Evolutionary conservation across 2,888 invertebrate genomes (phyloP), one percentile per base, ranked within the genome.

Genomic region (Drosophila recens): DNA sequence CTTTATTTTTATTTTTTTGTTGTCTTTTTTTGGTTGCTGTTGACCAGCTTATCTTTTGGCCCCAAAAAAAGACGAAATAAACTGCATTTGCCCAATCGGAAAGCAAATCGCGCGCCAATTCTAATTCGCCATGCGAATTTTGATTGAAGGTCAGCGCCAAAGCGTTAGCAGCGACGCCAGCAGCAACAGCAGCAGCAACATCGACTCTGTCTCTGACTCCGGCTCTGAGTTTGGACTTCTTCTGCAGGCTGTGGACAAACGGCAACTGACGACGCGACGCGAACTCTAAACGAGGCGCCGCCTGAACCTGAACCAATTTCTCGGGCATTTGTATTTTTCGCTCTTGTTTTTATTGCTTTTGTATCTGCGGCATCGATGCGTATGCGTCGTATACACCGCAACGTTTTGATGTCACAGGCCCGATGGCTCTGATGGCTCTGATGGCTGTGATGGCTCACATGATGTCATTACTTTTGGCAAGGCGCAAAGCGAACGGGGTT

Each of bases 381-480:
- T 49, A 38, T 27, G 34, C 30, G 30, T 27, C 27, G 27, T 27
- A 27, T 8, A 30, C 30, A 30, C 27, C 46, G 27, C 57, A 42
- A 4, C 20, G 40, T 30, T 48, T 30, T 48, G 30, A 20, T 56
- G 67, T 57, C 57, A 27, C 27, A 27, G 27, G 62, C 17, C 56
- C 34, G 30, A 33, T 48, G 51, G 33, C 72, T 61, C 77, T 27
- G 30, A 33, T 48, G 51, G 33, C 72, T 61, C 77, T 27, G 30
- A 30, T 30, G 8, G 30, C 30, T 30, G 8, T 30, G 30, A 30
- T 30, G 51, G 34, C 72, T 63, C 77, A 74, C 75, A 79, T 88
- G 90, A 90, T 90, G 82, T 84, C 89, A 89, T 90, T 90, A 87
- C 79, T 79, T 76, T 77, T 49, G 75, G 61, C 65, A 67, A 69